phyloP scores from a whole-genome alignment of 2,113 vertebrate species.

The Chaetorhynchus papuensis region DNA sequence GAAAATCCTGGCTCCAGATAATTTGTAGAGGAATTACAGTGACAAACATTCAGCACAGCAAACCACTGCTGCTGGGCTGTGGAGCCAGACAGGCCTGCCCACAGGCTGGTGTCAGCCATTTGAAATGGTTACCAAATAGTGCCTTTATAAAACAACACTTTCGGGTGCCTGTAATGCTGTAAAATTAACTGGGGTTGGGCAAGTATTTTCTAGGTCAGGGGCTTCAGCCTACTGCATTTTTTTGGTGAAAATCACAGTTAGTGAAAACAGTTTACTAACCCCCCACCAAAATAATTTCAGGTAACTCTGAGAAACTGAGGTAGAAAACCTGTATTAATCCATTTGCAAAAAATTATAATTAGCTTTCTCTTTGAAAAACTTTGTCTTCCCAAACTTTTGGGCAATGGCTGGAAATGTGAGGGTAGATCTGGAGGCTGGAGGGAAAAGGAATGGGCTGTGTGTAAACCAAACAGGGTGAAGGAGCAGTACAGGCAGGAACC shows the following conservation, averaged over 20 bases:
- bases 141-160: background rate
- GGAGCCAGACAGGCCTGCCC: background rate
- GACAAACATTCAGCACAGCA: background rate
- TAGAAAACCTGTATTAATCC: background rate
- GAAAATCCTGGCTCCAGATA: background rate
- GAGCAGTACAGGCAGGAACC: background rate
- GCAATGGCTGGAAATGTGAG: background rate
- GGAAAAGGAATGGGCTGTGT: background rate
- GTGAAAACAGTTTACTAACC: background rate
- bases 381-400: background rate
- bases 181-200: background rate
- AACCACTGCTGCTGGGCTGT: background rate
- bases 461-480: background rate
- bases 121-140: background rate
- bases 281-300: background rate
- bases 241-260: background rate
- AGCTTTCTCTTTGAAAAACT: background rate
- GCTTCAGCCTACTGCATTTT: background rate
- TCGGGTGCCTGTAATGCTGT: fast-evolving
- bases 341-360: background rate
- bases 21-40: background rate
- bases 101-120: background rate
- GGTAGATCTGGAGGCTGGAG: background rate
- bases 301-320: background rate
- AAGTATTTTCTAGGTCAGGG: background rate